Evolutionary conservation across 2,888 invertebrate species (phyloP).

Genomic region (Hydraecia micacea): DNA sequence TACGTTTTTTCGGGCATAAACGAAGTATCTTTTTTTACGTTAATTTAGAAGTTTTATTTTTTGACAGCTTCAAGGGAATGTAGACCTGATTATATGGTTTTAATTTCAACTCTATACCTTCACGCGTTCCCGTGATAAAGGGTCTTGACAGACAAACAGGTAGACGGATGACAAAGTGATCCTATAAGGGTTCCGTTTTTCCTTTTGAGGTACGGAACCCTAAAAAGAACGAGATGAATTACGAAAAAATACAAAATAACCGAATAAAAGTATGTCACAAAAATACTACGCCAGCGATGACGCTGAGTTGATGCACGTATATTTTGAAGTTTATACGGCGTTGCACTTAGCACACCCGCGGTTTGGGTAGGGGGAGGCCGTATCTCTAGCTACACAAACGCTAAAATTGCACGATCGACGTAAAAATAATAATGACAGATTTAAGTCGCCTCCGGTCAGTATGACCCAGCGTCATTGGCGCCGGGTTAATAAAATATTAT

Average conservation of each 20-base stretch:
- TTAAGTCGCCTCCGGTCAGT: background rate
- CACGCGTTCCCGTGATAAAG: no score
- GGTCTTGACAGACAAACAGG: no score
- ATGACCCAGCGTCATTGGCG: background rate
- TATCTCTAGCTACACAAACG: background rate
- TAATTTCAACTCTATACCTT: no score
- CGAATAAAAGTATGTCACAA: background rate
- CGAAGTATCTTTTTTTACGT: no score
- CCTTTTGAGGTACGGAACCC: no score
- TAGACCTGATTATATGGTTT: no score
- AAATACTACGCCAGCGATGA: background rate
- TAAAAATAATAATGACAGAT: background rate
- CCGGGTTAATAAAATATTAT: conserved; percentile 51
- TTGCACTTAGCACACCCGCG: background rate
- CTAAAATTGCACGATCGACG: background rate
- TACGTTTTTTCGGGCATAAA: no score
- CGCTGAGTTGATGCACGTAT: background rate
- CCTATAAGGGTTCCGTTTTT: no score
- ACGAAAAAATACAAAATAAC: background rate
- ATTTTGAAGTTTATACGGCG: background rate
- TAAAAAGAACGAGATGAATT: background rate
- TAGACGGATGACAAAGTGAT: no score
- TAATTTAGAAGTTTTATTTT: no score
- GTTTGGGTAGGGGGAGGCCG: background rate
- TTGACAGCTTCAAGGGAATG: no score